Conservation (phyloP, 2,797 vertebrate species). For the Cuculus canorus region DNA sequence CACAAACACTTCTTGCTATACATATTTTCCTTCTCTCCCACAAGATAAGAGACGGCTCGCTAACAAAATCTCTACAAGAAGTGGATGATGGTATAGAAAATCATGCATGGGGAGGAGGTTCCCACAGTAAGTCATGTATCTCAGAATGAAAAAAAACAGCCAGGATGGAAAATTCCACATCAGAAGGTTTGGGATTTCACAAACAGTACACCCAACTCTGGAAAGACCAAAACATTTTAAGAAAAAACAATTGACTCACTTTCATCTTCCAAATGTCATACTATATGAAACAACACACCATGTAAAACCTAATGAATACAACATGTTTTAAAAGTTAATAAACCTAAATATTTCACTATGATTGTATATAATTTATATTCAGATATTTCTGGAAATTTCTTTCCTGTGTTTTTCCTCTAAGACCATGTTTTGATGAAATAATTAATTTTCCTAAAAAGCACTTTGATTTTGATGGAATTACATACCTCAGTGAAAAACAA, state of each 20-base stretch:
- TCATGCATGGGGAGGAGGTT: neutral
- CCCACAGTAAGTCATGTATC: neutral
- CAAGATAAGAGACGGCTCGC: neutral
- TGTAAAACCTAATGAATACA: neutral
- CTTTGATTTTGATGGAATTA: neutral
- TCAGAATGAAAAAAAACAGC: neutral
- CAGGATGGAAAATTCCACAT: neutral
- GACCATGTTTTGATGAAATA: neutral
- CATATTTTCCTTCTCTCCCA: neutral
- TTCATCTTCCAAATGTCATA: neutral
- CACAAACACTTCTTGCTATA: neutral
- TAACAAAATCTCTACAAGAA: neutral
- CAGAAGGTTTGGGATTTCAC: neutral
- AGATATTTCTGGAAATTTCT: neutral
- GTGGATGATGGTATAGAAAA: neutral
- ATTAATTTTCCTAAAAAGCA: neutral
- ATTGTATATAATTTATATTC: neutral
- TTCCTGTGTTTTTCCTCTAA: neutral
- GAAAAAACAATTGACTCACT: neutral
- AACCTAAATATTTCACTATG: neutral
- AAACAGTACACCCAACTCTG: neutral
- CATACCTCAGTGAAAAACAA: neutral
- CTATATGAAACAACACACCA: neutral
- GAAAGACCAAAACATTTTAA: neutral
- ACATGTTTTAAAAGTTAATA: neutral